phyloP scores from a whole-genome alignment of 1,140 invertebrate species.

The Alviniconcha marisindica region DNA sequence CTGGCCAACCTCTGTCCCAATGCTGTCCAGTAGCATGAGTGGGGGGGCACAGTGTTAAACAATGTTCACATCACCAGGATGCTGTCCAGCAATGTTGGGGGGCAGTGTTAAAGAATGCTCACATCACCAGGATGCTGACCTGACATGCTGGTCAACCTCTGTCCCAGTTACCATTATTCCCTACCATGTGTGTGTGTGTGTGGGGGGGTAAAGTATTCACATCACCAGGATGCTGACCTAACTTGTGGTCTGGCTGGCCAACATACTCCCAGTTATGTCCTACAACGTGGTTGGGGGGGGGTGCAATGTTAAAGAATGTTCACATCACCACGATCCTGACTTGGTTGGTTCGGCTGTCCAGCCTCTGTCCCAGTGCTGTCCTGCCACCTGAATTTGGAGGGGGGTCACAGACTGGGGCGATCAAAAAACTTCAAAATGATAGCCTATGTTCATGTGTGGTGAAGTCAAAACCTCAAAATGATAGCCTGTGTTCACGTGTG shows the following conservation, averaged over 20 bases:
- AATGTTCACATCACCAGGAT: no score
- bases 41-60: no score
- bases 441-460: no score
- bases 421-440: no score
- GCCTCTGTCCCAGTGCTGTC: conserved; percentile 92
- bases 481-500: no score
- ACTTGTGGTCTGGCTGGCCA: no score
- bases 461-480: no score
- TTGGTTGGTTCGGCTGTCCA: conserved; percentile 92
- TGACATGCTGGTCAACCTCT: conserved; percentile 97
- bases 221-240: conserved; percentile 99
- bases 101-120: conserved; percentile 98
- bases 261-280: no score
- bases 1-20: conserved; percentile 94
- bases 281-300: no score
- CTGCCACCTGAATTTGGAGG: conserved; percentile 41
- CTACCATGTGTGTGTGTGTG: conserved; percentile 77
- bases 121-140: conserved; percentile 99
- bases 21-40: conserved; percentile 75
- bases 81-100: neutral
- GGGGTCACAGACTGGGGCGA: no score
- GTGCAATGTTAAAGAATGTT: no score
- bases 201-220: conserved; percentile 96
- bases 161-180: conserved; percentile 80
- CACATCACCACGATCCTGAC: no score